Conservation (phyloP, 2,888 invertebrate genomes). For the Scaptomyza parva region DNA sequence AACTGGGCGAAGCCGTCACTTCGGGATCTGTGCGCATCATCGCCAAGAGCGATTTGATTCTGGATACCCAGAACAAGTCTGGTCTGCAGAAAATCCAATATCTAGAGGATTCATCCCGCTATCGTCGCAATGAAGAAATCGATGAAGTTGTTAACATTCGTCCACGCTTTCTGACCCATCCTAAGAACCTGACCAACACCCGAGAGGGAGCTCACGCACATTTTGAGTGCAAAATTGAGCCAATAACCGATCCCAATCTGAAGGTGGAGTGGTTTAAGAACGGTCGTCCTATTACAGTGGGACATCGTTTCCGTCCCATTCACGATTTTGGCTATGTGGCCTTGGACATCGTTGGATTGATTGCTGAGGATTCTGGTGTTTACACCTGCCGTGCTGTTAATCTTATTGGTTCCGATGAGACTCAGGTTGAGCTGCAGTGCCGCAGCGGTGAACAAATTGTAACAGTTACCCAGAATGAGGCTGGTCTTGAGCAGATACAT, state of each 20-base stretch:
- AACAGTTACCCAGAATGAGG: constrained; percentile 94
- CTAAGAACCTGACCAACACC: constrained; percentile 93
- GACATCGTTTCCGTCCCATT: constrained; percentile 97
- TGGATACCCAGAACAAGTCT: constrained; percentile 95
- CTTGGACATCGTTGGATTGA: constrained; percentile 97
- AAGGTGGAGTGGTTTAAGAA: constrained; percentile 99
- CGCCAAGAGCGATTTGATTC: constrained; percentile 93
- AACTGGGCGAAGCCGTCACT: constrained; percentile 96
- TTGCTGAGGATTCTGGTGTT: constrained; percentile 97
- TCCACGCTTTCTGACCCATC: constrained; percentile 94
- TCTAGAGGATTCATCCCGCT: constrained; percentile 93
- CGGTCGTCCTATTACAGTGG: constrained; percentile 96
- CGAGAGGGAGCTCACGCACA: constrained; percentile 96
- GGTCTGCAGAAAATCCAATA: constrained; percentile 96
- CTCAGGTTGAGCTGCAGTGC: constrained; percentile 90
- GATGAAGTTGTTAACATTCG: constrained; percentile 93
- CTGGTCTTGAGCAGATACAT: constrained; percentile 95
- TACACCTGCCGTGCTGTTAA: constrained; percentile 98
- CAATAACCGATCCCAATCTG: constrained; percentile 97
- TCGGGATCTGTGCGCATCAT: constrained; percentile 95
- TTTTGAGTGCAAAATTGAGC: constrained; percentile 98
- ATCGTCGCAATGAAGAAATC: constrained; percentile 92
- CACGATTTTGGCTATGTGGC: constrained; percentile 99
- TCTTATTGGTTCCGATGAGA: constrained; percentile 94
- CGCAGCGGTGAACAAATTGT: constrained; percentile 92